Percentiles rank a stretch among this genome's conserved stretches.
These are phyloP conservation scores for Apotomis turbidana DNA, from an alignment of 2,888 invertebrate species.

Conservation along the genomic window DNA sequence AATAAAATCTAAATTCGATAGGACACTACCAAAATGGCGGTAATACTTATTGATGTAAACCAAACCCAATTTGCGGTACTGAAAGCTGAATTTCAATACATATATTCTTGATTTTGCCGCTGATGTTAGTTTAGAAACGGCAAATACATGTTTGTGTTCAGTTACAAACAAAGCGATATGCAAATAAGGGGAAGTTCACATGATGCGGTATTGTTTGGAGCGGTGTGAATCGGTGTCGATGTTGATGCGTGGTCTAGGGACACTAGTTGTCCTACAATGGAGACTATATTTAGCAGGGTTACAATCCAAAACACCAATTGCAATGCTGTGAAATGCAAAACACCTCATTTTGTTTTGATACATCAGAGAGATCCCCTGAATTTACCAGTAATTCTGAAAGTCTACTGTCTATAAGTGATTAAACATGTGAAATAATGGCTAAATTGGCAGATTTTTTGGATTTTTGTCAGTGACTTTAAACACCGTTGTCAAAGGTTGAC, in stretches of 20 bases:
- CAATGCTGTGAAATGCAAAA: too few relatives aligned
- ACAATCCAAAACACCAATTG: too few relatives aligned
- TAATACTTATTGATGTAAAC: conserved; percentile 18
- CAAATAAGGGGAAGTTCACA: conserved; percentile 47
- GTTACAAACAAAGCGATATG: conserved; percentile 46
- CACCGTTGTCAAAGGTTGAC: too few relatives aligned
- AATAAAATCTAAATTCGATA: conserved; percentile 5
- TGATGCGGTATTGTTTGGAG: conserved; percentile 44
- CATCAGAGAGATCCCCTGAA: too few relatives aligned
- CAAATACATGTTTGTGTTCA: conserved; percentile 36
- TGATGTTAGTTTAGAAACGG: neutral
- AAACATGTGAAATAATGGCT: too few relatives aligned
- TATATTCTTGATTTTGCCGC: neutral
- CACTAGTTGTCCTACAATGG: conserved; percentile 22
- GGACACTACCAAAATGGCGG: neutral
- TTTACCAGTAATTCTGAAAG: too few relatives aligned
- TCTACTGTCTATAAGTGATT: too few relatives aligned
- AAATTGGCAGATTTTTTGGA: too few relatives aligned
- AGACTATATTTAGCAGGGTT: conserved; percentile 10
- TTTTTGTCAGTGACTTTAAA: too few relatives aligned
- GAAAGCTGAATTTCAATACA: neutral
- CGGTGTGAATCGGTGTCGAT: conserved; percentile 43
- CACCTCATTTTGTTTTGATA: too few relatives aligned
- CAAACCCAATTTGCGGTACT: conserved; percentile 13
- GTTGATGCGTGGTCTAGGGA: conserved; percentile 14